A percentile compares a stretch with the other conserved stretches of the same genome.
phyloP scores from a whole-genome alignment of 2,888 invertebrate genomes.

The Coenonympha glycerion region DNA sequence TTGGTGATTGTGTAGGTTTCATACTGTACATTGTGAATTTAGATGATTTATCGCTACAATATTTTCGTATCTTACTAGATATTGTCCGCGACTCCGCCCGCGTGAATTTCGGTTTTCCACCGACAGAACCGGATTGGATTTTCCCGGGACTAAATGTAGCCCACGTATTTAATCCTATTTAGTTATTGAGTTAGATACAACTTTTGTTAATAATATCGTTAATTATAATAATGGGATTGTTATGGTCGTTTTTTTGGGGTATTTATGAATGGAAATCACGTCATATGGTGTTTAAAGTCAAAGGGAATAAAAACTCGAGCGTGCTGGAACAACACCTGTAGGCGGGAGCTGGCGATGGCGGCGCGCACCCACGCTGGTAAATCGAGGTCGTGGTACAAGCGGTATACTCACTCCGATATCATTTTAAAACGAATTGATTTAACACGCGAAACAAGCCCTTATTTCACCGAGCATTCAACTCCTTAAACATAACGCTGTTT shows the following conservation, averaged over 20 bases:
- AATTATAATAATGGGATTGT: neutral
- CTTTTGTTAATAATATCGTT: neutral
- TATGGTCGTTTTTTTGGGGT: neutral
- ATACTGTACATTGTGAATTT: no score
- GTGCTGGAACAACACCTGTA: constrained; percentile 38
- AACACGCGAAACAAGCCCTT: neutral
- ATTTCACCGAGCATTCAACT: neutral
- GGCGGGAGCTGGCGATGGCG: constrained; percentile 51
- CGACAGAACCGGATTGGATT: no score
- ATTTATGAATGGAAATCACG: constrained; percentile 22
- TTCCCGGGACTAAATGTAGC: no score
- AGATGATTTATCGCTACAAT: neutral
- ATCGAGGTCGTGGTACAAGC: constrained; percentile 39
- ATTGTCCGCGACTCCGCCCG: no score
- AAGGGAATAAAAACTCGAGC: constrained; percentile 6
- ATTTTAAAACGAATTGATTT: neutral
- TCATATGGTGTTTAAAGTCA: constrained; percentile 3
- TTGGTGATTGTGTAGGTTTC: neutral
- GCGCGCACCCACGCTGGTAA: constrained; percentile 57
- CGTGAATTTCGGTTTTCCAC: no score
- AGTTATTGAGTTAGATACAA: no score
- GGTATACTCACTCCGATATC: constrained; percentile 12
- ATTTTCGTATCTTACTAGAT: no score
- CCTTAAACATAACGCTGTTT: no score
- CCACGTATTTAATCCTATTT: no score